Evolutionary conservation across 2,797 vertebrate species (phyloP).

Genomic region (Pipistrellus kuhlii): DNA sequence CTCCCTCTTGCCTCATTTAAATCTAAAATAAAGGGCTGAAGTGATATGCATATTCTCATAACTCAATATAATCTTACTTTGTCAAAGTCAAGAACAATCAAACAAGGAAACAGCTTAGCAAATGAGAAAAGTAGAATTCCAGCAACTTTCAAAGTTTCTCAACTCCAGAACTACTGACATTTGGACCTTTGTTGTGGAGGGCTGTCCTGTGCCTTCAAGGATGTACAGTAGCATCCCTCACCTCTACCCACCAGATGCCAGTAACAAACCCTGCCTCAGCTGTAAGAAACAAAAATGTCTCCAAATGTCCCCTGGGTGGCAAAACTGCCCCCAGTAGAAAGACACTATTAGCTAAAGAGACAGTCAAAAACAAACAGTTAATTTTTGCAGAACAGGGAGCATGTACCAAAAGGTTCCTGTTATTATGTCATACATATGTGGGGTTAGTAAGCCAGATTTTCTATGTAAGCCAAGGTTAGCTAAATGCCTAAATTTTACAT

Average conservation of each 20-base stretch:
- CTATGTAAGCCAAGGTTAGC: background rate
- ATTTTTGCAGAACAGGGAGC: background rate
- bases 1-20: slow-evolving; percentile 57
- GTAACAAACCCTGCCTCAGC: background rate
- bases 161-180: background rate
- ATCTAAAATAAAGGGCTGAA: slow-evolving; percentile 45
- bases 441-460: background rate
- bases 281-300: background rate
- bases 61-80: slow-evolving; percentile 26
- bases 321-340: background rate
- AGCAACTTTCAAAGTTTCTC: background rate
- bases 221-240: background rate
- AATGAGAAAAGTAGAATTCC: background rate
- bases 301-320: background rate
- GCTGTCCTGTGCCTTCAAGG: background rate
- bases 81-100: slow-evolving; percentile 60
- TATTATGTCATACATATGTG: background rate
- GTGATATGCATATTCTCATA: slow-evolving; percentile 4
- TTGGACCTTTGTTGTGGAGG: background rate
- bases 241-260: background rate
- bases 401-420: background rate
- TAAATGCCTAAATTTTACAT: background rate
- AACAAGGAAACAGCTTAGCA: slow-evolving; percentile 50
- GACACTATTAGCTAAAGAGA: background rate
- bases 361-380: background rate